Conservation (phyloP, 2,797 vertebrate genomes). For the Hypotaenidia philippensis region DNA sequence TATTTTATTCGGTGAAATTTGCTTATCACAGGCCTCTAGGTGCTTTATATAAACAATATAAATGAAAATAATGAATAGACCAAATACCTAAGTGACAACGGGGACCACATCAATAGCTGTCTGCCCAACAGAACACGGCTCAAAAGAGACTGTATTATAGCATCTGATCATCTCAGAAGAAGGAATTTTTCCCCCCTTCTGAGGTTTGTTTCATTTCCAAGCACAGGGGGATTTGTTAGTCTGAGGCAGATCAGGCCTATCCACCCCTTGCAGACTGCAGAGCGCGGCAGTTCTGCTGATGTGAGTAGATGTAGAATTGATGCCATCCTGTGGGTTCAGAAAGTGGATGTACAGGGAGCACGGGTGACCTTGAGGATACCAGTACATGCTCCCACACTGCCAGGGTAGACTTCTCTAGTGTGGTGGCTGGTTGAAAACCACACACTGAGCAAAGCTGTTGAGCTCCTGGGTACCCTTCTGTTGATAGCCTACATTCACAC, state of each 20-base stretch:
- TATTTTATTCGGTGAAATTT: constrained; percentile 65
- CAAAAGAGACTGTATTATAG: constrained; percentile 37
- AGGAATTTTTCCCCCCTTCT: background rate
- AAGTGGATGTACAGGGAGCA: background rate
- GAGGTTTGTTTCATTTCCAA: constrained; percentile 28
- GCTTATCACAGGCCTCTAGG: constrained; percentile 71
- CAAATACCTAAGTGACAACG: constrained; percentile 70
- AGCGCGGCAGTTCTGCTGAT: background rate
- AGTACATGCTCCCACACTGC: background rate
- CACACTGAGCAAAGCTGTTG: background rate
- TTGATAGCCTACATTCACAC: background rate
- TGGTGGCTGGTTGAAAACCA: background rate
- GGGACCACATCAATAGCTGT: constrained; percentile 67
- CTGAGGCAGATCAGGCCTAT: constrained; percentile 34
- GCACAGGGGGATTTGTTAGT: constrained; percentile 62
- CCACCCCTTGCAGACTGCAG: constrained; percentile 7
- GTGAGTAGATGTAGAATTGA: background rate
- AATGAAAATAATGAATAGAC: constrained; percentile 70
- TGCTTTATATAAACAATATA: constrained; percentile 70
- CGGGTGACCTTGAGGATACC: accelerated
- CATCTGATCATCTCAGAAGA: constrained; percentile 40
- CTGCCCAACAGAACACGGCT: constrained; percentile 23
- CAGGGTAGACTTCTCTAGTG: background rate
- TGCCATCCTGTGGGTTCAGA: constrained; percentile 14
- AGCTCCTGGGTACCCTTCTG: background rate